A percentile compares a stretch with the other conserved stretches of the same genome.
Conservation (phyloP, 2,888 invertebrate genomes). For the Lithophane leautieri region DNA sequence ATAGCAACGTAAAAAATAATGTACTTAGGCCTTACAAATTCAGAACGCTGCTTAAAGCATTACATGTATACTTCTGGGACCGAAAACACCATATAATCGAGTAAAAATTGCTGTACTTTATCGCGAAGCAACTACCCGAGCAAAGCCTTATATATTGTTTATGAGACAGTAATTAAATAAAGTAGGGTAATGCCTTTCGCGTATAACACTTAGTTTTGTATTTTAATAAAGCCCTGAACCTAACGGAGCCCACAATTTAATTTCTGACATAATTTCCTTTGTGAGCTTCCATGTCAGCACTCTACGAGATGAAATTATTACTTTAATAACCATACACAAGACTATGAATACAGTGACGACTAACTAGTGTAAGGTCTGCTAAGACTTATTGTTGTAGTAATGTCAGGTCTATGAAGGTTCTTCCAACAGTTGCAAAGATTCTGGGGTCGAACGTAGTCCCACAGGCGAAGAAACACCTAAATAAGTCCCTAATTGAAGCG, state of each 20-base stretch:
- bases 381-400: conserved; percentile 20
- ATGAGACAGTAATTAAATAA: conserved; percentile 40
- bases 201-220: conserved; percentile 28
- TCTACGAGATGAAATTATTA: conserved; percentile 51
- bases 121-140: background rate
- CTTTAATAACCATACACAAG: conserved; percentile 35
- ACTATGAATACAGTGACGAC: conserved; percentile 19
- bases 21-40: conserved; percentile 29
- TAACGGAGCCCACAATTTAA: conserved; percentile 48
- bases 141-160: conserved; percentile 42
- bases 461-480: conserved; percentile 59
- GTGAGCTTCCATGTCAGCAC: conserved; percentile 42
- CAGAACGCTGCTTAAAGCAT: background rate
- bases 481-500: conserved; percentile 69
- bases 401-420: conserved; percentile 25
- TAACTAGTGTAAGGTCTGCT: conserved; percentile 19
- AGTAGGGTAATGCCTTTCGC: conserved; percentile 16
- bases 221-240: conserved; percentile 35
- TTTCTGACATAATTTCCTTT: conserved; percentile 53
- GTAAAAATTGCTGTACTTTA: conserved; percentile 3
- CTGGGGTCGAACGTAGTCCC: conserved; percentile 20
- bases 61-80: conserved; percentile 10
- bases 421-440: conserved; percentile 34
- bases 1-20: conserved; percentile 28
- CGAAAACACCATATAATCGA: background rate